Evolutionary conservation across 2,888 invertebrate species (phyloP).

Genomic region (Allacma fusca): DNA sequence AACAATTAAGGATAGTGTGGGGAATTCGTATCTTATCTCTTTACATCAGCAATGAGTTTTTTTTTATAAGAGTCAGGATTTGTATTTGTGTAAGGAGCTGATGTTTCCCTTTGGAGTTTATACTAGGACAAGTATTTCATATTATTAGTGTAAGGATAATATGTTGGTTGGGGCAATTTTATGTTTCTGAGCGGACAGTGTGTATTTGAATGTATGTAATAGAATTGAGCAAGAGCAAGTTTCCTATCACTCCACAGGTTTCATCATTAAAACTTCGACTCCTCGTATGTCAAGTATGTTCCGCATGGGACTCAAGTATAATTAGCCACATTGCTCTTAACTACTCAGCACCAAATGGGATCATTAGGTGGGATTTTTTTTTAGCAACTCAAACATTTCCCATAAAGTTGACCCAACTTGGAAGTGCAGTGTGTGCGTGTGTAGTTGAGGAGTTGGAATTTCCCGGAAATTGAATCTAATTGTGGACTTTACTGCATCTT

Average conservation of each 20-base stretch:
- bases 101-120: too few species aligned
- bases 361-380: background rate
- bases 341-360: conserved; percentile 12
- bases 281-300: background rate
- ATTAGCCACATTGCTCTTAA: conserved; percentile 1
- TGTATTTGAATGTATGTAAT: background rate
- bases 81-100: too few species aligned
- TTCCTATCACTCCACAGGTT: conserved; percentile 16
- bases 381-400: background rate
- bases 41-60: too few species aligned
- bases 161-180: too few species aligned
- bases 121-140: too few species aligned
- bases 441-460: too few species aligned
- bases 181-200: too few species aligned
- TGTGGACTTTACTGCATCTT: background rate
- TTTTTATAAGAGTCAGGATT: too few species aligned
- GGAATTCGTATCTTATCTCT: too few species aligned
- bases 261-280: conserved; percentile 10
- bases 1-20: background rate
- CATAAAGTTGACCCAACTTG: background rate
- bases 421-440: too few species aligned
- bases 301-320: background rate
- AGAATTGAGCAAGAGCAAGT: background rate
- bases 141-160: too few species aligned
- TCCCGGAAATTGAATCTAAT: conserved; percentile 11